These are phyloP conservation scores for Oopsacas minuta DNA, from an alignment of 37 sponge, comb jelly and placozoan genomes.

Conservation along the genomic window DNA sequence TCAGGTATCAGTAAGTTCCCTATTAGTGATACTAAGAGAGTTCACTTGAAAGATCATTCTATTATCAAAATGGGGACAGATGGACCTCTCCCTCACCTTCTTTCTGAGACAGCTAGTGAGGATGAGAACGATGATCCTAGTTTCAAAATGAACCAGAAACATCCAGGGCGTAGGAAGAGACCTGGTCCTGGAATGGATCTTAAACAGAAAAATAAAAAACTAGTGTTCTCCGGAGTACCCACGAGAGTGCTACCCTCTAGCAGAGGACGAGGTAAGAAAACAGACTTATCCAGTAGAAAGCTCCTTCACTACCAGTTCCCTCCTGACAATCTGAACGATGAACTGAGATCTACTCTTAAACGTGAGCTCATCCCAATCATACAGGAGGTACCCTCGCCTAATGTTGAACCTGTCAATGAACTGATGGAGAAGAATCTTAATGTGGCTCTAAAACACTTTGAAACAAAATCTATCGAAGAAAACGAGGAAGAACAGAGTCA, in stretches of 20 bases:
- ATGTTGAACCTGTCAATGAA: not conserved
- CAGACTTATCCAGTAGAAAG: not conserved
- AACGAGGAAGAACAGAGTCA: not conserved
- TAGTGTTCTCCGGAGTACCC: not conserved
- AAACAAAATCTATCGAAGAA: not conserved
- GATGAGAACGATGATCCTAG: constrained; percentile 7
- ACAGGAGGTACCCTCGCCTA: not conserved
- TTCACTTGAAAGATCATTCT: not conserved
- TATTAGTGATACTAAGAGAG: not conserved
- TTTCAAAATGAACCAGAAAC: not conserved
- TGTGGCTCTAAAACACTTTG: not conserved
- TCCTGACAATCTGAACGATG: not conserved
- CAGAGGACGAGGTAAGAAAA: not conserved
- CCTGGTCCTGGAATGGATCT: not conserved
- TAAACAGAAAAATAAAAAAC: not conserved
- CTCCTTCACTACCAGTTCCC: not conserved
- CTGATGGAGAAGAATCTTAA: not conserved
- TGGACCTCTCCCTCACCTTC: not conserved
- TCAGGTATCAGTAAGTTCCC: not conserved
- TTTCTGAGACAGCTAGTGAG: not conserved
- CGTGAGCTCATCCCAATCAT: not conserved
- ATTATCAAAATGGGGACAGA: not conserved
- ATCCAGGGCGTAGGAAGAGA: constrained; percentile 7
- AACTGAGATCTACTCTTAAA: not conserved
- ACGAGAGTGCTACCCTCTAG: not conserved